A percentile compares a stretch with the other conserved stretches of the same genome.
phyloP scores from a whole-genome alignment of 2,113 vertebrate genomes.

The Arvicanthis niloticus region DNA sequence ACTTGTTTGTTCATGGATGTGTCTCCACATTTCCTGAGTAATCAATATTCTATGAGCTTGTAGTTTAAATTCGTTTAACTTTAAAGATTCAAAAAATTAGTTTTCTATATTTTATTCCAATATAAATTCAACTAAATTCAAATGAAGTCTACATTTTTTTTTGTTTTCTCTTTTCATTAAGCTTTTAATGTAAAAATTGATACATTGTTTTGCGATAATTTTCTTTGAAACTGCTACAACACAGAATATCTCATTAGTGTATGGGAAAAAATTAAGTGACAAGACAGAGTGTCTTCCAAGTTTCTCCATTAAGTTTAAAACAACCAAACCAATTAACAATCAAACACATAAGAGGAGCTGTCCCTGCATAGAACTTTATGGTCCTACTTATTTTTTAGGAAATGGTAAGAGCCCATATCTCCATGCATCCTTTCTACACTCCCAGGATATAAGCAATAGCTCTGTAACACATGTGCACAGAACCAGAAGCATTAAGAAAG shows the following conservation, averaged over 20 bases:
- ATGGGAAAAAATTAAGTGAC: slow-evolving; percentile 40
- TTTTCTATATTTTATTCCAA: neutral
- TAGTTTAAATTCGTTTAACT: neutral
- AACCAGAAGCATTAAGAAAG: neutral
- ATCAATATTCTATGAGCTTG: neutral
- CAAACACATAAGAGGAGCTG: neutral
- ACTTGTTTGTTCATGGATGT: neutral
- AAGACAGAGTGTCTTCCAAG: neutral
- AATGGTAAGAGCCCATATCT: neutral
- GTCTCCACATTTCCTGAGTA: neutral
- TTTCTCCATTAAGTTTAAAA: slow-evolving; percentile 34
- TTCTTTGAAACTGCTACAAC: neutral
- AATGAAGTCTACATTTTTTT: neutral
- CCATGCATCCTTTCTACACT: neutral
- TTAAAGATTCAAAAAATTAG: slow-evolving; percentile 21
- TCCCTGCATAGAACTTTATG: neutral
- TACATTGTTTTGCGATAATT: neutral
- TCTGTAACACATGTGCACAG: neutral
- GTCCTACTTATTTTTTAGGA: neutral
- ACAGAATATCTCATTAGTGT: neutral
- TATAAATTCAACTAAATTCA: neutral
- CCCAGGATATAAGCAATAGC: neutral
- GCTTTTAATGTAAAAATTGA: slow-evolving; percentile 29
- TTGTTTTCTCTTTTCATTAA: neutral
- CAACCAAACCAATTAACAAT: neutral